Evolutionary conservation across 1,140 invertebrate genomes (phyloP).

Genomic region (Drosophila simulans): DNA sequence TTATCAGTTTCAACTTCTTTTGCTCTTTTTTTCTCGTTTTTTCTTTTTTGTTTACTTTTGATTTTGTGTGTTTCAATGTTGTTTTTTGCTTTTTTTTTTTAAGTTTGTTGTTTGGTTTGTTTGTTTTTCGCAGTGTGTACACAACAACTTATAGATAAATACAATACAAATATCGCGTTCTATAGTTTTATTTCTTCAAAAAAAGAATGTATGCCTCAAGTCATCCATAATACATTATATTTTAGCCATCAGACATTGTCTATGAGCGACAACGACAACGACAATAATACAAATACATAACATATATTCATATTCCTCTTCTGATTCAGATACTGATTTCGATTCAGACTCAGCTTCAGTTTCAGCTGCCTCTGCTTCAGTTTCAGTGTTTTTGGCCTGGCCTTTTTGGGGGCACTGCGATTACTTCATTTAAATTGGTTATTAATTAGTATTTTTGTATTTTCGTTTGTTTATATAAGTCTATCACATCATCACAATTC

Average conservation of each 20-base stretch:
- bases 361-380: slow-evolving; percentile 25
- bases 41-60: slow-evolving; percentile 31
- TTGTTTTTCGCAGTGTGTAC: slow-evolving; percentile 49
- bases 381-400: slow-evolving; percentile 37
- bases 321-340: slow-evolving; percentile 44
- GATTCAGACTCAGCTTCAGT: slow-evolving; percentile 26
- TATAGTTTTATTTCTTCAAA: slow-evolving; percentile 79
- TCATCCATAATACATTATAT: slow-evolving; percentile 79
- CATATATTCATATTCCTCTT: slow-evolving; percentile 58
- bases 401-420: slow-evolving; percentile 38
- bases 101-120: slow-evolving; percentile 41
- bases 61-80: slow-evolving; percentile 33
- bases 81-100: slow-evolving; percentile 27
- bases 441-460: slow-evolving; percentile 73
- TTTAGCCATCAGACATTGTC: slow-evolving; percentile 61
- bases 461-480: slow-evolving; percentile 74
- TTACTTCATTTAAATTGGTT: slow-evolving; percentile 67
- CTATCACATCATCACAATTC: slow-evolving; percentile 82
- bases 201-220: slow-evolving; percentile 80
- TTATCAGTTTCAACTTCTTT: slow-evolving; percentile 74
- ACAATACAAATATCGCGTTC: slow-evolving; percentile 81
- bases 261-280: slow-evolving; percentile 54
- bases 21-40: slow-evolving; percentile 63
- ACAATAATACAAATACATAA: slow-evolving; percentile 78
- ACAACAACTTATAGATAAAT: slow-evolving; percentile 80